phyloP scores from a whole-genome alignment of 1,140 invertebrate genomes.

The Ostrea denselamellosa region DNA sequence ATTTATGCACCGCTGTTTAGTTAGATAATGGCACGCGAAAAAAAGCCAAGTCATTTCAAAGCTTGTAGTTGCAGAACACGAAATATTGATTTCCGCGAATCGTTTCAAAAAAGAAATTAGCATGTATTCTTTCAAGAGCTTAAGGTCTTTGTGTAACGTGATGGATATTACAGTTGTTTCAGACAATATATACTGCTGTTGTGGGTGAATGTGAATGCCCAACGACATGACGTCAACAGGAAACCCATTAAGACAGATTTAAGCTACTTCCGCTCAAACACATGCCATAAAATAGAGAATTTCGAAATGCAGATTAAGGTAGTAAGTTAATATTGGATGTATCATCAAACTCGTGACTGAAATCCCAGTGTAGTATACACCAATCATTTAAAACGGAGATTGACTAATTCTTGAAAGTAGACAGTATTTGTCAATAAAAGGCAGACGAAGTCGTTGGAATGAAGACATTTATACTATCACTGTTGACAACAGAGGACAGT shows the following conservation, averaged over 20 bases:
- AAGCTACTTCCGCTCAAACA: background rate
- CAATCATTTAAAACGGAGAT: too few relatives aligned
- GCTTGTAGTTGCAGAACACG: background rate
- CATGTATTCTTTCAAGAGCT: background rate
- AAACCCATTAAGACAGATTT: background rate
- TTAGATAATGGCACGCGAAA: background rate
- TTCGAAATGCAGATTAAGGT: background rate
- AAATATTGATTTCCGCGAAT: background rate
- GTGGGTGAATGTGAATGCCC: background rate
- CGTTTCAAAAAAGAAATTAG: background rate
- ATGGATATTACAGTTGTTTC: background rate
- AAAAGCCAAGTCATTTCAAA: background rate
- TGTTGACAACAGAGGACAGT: too few relatives aligned
- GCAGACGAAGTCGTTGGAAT: too few relatives aligned
- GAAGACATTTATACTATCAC: too few relatives aligned
- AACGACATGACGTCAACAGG: background rate
- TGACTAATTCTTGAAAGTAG: too few relatives aligned
- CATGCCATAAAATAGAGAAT: background rate
- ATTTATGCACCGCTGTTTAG: background rate
- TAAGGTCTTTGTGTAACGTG: background rate
- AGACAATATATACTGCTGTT: background rate
- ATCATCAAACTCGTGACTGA: background rate
- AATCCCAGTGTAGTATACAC: too few relatives aligned
- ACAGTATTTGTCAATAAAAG: too few relatives aligned
- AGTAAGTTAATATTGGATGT: background rate